Conservation (phyloP, 2,888 invertebrate species). For the Stenolophus ochropezus region DNA sequence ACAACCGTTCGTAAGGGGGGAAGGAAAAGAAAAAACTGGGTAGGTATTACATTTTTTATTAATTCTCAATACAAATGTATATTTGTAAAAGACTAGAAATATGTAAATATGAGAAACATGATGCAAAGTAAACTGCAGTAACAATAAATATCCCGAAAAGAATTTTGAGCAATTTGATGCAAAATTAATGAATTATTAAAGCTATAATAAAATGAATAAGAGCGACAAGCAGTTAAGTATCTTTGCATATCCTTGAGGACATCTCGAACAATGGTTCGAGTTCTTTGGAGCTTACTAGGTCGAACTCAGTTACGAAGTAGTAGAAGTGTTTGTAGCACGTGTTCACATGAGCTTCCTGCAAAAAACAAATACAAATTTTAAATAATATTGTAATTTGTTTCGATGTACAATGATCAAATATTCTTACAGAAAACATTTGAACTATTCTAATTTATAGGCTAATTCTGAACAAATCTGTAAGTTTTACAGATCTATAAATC, state of each 20-base stretch:
- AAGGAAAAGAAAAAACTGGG: too few relatives aligned
- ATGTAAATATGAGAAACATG: background rate
- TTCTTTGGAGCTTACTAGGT: slow-evolving; percentile 87
- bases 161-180: background rate
- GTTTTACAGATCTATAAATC: too few relatives aligned
- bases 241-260: slow-evolving; percentile 83
- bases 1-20: too few relatives aligned
- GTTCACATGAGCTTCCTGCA: slow-evolving; percentile 93
- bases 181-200: background rate
- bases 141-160: background rate
- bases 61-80: background rate
- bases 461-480: too few relatives aligned
- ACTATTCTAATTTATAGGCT: too few relatives aligned
- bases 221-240: too few relatives aligned
- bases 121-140: background rate
- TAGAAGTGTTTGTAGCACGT: slow-evolving; percentile 97
- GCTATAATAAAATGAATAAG: background rate
- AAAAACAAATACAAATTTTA: slow-evolving; percentile 66
- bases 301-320: slow-evolving; percentile 92
- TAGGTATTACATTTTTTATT: background rate
- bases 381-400: too few relatives aligned
- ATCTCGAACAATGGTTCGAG: slow-evolving; percentile 88
- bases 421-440: too few relatives aligned
- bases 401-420: too few relatives aligned
- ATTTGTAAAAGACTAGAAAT: background rate